Evolutionary conservation across 2,797 vertebrate genomes (phyloP).

Genomic region (Arrhamphus sclerolepis): DNA sequence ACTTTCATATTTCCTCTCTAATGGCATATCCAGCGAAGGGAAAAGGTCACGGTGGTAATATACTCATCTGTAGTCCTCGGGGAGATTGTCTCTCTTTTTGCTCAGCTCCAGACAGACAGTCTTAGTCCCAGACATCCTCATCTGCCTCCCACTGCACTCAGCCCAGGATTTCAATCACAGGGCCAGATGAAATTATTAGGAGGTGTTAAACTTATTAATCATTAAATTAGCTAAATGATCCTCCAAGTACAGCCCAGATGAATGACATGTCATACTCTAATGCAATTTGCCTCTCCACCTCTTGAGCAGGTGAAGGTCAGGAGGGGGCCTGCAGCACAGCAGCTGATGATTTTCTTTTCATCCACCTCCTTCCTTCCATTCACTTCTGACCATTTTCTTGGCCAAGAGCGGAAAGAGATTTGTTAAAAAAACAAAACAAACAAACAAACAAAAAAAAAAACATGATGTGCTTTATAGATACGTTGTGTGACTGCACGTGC

Average conservation of each 20-base stretch:
- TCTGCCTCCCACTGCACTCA: slow-evolving; percentile 89
- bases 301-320: slow-evolving; percentile 93
- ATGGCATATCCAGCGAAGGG: slow-evolving; percentile 87
- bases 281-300: slow-evolving; percentile 92
- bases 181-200: slow-evolving; percentile 98
- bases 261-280: slow-evolving; percentile 96
- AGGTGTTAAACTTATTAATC: slow-evolving; percentile 99
- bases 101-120: slow-evolving; percentile 56
- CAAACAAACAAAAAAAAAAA: neutral
- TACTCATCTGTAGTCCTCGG: slow-evolving; percentile 96
- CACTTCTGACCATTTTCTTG: slow-evolving; percentile 12
- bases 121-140: slow-evolving; percentile 79
- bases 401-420: neutral
- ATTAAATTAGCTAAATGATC: slow-evolving; percentile 99
- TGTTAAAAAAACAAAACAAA: neutral
- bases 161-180: slow-evolving; percentile 92
- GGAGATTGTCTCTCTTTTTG: slow-evolving; percentile 74
- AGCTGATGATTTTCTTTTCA: slow-evolving; percentile 69
- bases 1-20: slow-evolving; percentile 77
- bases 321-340: slow-evolving; percentile 83
- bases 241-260: slow-evolving; percentile 91
- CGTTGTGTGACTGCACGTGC: neutral
- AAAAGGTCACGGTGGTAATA: slow-evolving; percentile 97
- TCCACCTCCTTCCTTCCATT: slow-evolving; percentile 10
- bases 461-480: neutral